Base-by-base conservation (phyloP, 2,797 vertebrate species). In the Arnoldichthys spilopterus region DNA sequence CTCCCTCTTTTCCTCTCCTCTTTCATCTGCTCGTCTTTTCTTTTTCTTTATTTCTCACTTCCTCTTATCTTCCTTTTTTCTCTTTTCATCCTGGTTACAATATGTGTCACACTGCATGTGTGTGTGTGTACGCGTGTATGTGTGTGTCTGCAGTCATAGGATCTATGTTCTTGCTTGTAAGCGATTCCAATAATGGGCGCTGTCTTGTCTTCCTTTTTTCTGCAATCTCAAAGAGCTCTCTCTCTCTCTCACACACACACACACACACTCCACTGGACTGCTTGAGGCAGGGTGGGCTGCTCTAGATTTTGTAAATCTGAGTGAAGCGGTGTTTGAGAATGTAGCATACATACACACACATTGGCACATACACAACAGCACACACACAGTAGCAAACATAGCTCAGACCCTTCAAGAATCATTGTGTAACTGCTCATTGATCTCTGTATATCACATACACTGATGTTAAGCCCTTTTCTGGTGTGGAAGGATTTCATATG, bases 1-100 rank as follows among this genome's bases (percentile, higher is more conserved):
- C 49, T 79, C 72, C 83, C 76, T 82, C 86, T 88, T 83, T 86
- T 70, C 86, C 40, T 74, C 45, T 81, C 70, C 74, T 81, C 43
- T 53, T 56, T 68, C 75, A 71, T 56, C 54, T 53, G 26, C 68
- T 66, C 13, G 64, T 56, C 59, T 61, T 53, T 54, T 43, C 67
- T 81, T 72, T 43, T 77, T 40, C 32, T 67, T 61, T 58, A 54
- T 77, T 62, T 76, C 69, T 69, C 49, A 18, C 85, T 61, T 79
- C 82, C 34, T 74, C 83, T 85, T 77, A 74, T 82, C 83, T 68
- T 49, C 11, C 51, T 45, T 26, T 8, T 67, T 24, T 40, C 16
- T 37, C 32, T 53, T 16, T 68, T 30, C 64, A 47, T 49, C 26
- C 40, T 47, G 22, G 43, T 26, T 83, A 84, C 79, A 85, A 82